Base-by-base conservation (phyloP, 2,888 invertebrate genomes). In the Epirrita christyi region DNA sequence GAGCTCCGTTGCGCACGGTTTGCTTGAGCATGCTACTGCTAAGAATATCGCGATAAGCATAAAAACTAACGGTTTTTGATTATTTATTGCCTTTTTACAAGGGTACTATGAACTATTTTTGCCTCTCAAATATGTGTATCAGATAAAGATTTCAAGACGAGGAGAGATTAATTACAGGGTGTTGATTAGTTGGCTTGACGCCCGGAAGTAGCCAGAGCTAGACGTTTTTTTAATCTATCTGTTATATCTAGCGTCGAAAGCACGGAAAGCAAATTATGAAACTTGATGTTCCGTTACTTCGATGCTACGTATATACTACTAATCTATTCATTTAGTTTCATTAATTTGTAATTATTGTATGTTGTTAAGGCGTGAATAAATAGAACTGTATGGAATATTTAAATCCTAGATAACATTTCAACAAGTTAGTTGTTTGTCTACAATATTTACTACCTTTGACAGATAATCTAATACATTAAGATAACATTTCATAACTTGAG, bases 331-430 rank as follows among this genome's bases (percentile, higher is more conserved):
- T 41, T 36, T 36, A 38, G 41, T 13, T 45, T 3, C 2, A 37
- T 41, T 34, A 44, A 40, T 36, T 50, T 51, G 45, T 46, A 41
- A 56, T 41, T 55, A 55, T 45, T 55, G 55, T 44, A 38, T 32
- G 29, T 36, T 38, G 34, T 49, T 44, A 55, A 55, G 49, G 55
- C 49, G 44, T 44, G 40, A 34, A 36, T 50, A 34, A 34, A 36
- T 50, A 34, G 7, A 32, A 50, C n/a, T 48, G 29, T 45, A 55
- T 38, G 47, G n/a, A 55, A 36, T 34, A 37, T 49, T 50, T 46
- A 51, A 36, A 50, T 29, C 13, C 46, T 51, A 56, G 8, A 40
- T 42, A 51, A 56, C 41, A 56, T 28, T 56, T 46, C 11, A 51
- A 46, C 40, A 10, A 40, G 28, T 43, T 32, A 38, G 11, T 34